Base-by-base conservation (phyloP, 1,140 invertebrate genomes). In the Gonatopus flavifemur region DNA sequence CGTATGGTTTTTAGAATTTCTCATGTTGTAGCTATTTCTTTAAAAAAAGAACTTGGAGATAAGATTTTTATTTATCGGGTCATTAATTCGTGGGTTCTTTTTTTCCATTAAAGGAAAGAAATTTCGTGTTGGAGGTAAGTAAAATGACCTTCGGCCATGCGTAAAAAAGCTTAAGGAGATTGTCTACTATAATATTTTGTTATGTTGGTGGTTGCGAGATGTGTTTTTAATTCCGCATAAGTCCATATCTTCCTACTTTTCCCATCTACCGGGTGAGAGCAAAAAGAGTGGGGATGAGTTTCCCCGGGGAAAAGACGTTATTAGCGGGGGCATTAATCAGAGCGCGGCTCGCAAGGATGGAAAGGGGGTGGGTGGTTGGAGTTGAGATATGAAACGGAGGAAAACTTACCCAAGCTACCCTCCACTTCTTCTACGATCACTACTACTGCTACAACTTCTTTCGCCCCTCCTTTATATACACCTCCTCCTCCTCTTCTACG, bases 201-300 rank as follows among this genome's bases (percentile, higher is more conserved):
- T 38, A 20, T n/a, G n/a, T n/a, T 30, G 2, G 38, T 44, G 20
- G 48, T 45, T 43, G 42, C 60, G 53, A 67, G 60, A 73, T 71
- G 65, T 71, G 72, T 72, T 74, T 77, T 77, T 74, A 77, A 77
- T 77, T 77, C 68, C 67, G 72, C 72, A 74, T 73, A 76, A 72
- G 72, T 74, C 66, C 57, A 59, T 54, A 35, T 36, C 40, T 21
- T n/a, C n/a, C n/a, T n/a, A n/a, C n/a, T n/a, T n/a, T 52, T 49
- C 49, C 47, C 37, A 35, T 51, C 42, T 48, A 35, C 28, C 43
- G 49, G 44, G 28, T 38, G 41, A 19, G 28, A 47, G n/a, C 15
- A 12, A 45, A 12, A 28, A 50, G 16, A 22, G 56, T 22, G 42
- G 25, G 48, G 57, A 48, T 42, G 53, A 55, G 44, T 55, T 64